A percentile compares a stretch with the other conserved stretches of the same genome.
These are phyloP conservation scores for Arothron firmamentum DNA, from an alignment of 2,113 vertebrate species.

Conservation along the genomic window DNA sequence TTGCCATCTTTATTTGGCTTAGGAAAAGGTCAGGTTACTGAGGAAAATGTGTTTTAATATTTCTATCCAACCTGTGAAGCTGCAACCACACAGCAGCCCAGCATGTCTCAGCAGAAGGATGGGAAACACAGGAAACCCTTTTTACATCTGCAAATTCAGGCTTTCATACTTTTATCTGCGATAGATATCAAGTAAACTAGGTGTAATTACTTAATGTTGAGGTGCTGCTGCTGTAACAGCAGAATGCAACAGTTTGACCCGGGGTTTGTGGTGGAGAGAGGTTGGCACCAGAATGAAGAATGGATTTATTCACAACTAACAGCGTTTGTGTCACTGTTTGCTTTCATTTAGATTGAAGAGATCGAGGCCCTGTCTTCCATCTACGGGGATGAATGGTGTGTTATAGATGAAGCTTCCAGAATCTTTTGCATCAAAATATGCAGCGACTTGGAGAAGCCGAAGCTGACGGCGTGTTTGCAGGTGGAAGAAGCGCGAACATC, in stretches of 20 bases:
- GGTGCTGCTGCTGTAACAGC: too few relatives aligned
- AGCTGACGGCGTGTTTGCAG: conserved; percentile 89
- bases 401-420: conserved; percentile 86
- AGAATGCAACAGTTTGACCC: too few relatives aligned
- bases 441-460: conserved; percentile 75
- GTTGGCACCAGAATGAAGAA: background rate
- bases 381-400: conserved; percentile 95
- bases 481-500: conserved; percentile 63
- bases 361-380: conserved; percentile 94
- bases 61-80: background rate
- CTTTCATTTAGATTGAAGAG: conserved; percentile 84
- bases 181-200: too few relatives aligned
- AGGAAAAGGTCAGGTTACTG: conserved; percentile 1
- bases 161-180: too few relatives aligned
- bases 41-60: background rate
- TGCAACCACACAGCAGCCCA: background rate
- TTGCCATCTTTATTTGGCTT: background rate
- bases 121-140: background rate
- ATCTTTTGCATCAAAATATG: conserved; percentile 93
- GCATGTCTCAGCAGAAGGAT: background rate
- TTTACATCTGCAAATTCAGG: too few relatives aligned
- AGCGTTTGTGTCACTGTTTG: conserved; percentile 2
- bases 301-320: background rate
- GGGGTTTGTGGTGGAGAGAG: too few relatives aligned
- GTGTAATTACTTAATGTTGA: too few relatives aligned